Evolutionary conservation across 1,140 invertebrate genomes (phyloP), one percentile per base, ranked within the genome.

Genomic region (Lerema accius): DNA sequence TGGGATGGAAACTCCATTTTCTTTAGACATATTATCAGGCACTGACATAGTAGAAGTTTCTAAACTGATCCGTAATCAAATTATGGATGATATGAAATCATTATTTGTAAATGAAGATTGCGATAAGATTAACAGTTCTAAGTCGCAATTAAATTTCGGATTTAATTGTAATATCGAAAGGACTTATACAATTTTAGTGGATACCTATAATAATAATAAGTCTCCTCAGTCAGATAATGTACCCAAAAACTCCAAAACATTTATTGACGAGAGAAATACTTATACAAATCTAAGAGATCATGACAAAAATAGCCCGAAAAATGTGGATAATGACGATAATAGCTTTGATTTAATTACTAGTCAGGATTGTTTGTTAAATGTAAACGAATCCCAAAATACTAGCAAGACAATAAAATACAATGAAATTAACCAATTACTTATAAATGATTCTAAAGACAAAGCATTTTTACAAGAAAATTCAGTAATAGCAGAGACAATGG

Each of bases 21-120:
- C 42, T 14, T 32, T 13, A 10, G 53, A 45, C 40, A 19, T 13
- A n/a, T n/a, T n/a, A 19, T 0, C 23, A 0, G 26, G 59, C 32
- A 26, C 35, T 49, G 13, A 69, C 45, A 62, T 59, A 5, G 66
- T 72, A 39, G 62, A 69, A 48, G 61, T 63, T 35, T 64, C 65
- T 49, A 62, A 73, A 45, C 62, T 53, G 7, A 14, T 58, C 14
- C 53, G 53, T 58, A 51, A 37, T 40, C 28, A 64, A 45, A 58
- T 68, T 48, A 13, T 26, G 19, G 11, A 17, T 42, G 35, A 58
- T 50, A 46, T 10, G 28, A 53, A 61, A 39, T 49, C 1, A 46
- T 28, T 39, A 14, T n/a, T 13, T 10, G n/a, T 49, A 17, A 45
- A n/a, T 45, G 0, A 45, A 11, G 7, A 58, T 9, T 0, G 6